Evolutionary conservation across 1,140 invertebrate species (phyloP).

Genomic region (Sycophila sp.): DNA sequence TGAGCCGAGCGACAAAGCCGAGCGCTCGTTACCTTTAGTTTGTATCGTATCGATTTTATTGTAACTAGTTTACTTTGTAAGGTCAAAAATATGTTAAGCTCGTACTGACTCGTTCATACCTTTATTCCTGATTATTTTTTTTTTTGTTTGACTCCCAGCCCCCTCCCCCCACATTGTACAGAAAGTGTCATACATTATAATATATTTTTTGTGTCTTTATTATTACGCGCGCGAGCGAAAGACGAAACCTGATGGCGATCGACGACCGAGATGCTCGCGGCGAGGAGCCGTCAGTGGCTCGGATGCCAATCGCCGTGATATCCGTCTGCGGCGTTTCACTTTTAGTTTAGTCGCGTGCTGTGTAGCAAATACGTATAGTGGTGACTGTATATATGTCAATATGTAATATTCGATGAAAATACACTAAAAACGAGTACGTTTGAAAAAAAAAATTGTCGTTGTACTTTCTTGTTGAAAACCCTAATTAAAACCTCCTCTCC

Average conservation of each 20-base stretch:
- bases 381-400: constrained; percentile 65
- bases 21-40: constrained; percentile 53
- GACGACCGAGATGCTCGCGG: background rate
- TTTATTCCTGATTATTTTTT: background rate
- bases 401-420: constrained; percentile 56
- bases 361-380: constrained; percentile 50
- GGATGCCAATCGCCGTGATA: constrained; percentile 34
- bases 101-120: constrained; percentile 11
- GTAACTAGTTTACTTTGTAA: constrained; percentile 43
- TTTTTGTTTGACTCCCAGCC: background rate
- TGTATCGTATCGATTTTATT: constrained; percentile 32
- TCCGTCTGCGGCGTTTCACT: constrained; percentile 44
- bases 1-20: constrained; percentile 39
- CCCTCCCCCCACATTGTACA: constrained; percentile 19
- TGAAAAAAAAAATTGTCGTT: constrained; percentile 42
- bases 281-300: background rate
- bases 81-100: constrained; percentile 46
- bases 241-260: constrained; percentile 5
- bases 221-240: constrained; percentile 16
- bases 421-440: constrained; percentile 41
- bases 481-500: background rate
- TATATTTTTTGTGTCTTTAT: constrained; percentile 30
- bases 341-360: constrained; percentile 49
- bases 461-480: background rate
- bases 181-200: constrained; percentile 35